These are phyloP conservation scores for Eupithecia dodoneata DNA, from an alignment of 2,888 invertebrate species.

Conservation along the genomic window DNA sequence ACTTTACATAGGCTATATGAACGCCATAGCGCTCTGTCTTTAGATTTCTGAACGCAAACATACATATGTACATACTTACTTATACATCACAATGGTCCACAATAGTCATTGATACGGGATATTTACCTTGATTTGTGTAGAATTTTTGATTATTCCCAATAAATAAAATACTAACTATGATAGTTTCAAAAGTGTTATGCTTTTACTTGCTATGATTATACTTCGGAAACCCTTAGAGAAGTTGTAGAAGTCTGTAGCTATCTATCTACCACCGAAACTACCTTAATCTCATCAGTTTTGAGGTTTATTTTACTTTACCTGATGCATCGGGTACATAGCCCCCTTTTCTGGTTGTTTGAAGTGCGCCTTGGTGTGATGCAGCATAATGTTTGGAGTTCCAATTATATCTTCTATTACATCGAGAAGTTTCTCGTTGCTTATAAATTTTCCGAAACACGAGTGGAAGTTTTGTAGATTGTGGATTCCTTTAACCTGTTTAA, in stretches of 20 bases:
- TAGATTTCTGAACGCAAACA: too few species aligned
- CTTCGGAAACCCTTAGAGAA: neutral
- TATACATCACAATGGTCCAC: too few species aligned
- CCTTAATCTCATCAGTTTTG: neutral
- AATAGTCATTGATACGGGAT: too few species aligned
- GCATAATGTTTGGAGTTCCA: slow-evolving; percentile 79
- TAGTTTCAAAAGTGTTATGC: too few species aligned
- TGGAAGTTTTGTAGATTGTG: slow-evolving; percentile 84
- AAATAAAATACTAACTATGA: too few species aligned
- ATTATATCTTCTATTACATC: slow-evolving; percentile 82
- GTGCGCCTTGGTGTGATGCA: slow-evolving; percentile 86
- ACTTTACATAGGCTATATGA: too few species aligned
- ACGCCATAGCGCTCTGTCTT: too few species aligned
- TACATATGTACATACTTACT: too few species aligned
- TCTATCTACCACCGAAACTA: neutral
- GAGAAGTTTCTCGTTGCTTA: slow-evolving; percentile 76
- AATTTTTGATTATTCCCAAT: too few species aligned
- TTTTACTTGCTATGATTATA: too few species aligned
- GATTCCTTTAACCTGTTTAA: slow-evolving; percentile 80
- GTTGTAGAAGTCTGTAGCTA: neutral
- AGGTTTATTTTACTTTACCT: slow-evolving; percentile 55
- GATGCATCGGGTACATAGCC: slow-evolving; percentile 85
- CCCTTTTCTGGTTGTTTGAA: slow-evolving; percentile 84
- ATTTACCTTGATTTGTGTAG: too few species aligned
- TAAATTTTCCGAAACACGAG: slow-evolving; percentile 74